phyloP scores from a whole-genome alignment of 2,888 invertebrate species.

The Drymonia ruficornis region DNA sequence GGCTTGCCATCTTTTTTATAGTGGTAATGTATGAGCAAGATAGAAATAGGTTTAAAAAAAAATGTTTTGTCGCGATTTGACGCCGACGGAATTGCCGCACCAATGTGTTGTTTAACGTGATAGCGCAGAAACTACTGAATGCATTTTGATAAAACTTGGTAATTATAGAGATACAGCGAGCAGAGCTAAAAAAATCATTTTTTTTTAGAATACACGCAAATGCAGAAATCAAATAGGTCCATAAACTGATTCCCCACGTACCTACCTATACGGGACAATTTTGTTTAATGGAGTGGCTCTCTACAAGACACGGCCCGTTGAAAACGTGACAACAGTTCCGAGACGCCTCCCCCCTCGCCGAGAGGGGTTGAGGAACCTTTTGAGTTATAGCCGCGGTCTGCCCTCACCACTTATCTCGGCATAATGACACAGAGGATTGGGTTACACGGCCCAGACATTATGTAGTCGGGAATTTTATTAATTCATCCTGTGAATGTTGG shows the following conservation, averaged over 20 bases:
- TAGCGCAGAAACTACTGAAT: not conserved
- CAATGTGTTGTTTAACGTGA: too few species aligned
- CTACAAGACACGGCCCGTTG: slow-evolving; percentile 32
- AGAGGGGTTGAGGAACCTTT: slow-evolving; percentile 44
- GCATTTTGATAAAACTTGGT: not conserved
- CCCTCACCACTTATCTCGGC: slow-evolving; percentile 62
- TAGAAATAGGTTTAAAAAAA: too few species aligned
- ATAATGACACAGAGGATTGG: slow-evolving; percentile 64
- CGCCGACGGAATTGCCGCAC: too few species aligned
- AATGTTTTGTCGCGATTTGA: too few species aligned
- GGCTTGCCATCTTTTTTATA: too few species aligned
- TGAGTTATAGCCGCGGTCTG: slow-evolving; percentile 63
- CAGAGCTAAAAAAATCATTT: too few species aligned
- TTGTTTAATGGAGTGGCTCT: slow-evolving; percentile 40
- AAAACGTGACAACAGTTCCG: slow-evolving; percentile 54
- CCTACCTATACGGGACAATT: slow-evolving; percentile 32
- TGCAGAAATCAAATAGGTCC: not conserved
- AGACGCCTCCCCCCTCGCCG: slow-evolving; percentile 30
- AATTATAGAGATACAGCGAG: not conserved
- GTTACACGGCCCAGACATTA: slow-evolving; percentile 57
- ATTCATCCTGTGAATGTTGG: not conserved
- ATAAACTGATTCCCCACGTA: slow-evolving; percentile 26
- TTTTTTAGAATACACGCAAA: not conserved
- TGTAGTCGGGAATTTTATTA: slow-evolving; percentile 14
- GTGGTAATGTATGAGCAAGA: too few species aligned